phyloP scores from a whole-genome alignment of 2,888 invertebrate genomes.

The Labia minor region DNA sequence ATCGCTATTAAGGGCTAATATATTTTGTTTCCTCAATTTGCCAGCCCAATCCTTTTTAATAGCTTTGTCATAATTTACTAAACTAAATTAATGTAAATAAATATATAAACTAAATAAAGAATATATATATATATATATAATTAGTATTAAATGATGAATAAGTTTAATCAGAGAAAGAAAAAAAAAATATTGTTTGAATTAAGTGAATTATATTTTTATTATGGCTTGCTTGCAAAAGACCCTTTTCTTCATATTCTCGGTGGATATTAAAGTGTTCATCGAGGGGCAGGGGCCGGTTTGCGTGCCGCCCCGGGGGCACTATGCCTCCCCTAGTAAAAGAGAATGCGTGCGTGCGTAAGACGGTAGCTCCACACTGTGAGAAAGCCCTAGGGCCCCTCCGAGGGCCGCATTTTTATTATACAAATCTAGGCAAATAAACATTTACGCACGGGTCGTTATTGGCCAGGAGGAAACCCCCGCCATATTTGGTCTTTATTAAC shows the following conservation, averaged over 20 bases:
- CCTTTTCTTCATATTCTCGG: neutral
- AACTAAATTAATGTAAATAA: too few species aligned
- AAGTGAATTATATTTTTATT: too few species aligned
- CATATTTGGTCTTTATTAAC: conserved; percentile 7
- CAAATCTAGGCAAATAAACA: conserved; percentile 7
- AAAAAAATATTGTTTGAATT: too few species aligned
- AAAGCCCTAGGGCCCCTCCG: neutral
- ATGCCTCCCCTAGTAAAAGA: neutral
- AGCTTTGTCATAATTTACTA: too few species aligned
- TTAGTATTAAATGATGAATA: too few species aligned
- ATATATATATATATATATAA: too few species aligned
- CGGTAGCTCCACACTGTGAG: conserved; percentile 13
- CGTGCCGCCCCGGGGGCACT: conserved; percentile 3
- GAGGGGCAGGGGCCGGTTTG: neutral
- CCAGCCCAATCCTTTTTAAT: too few species aligned
- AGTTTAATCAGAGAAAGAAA: too few species aligned
- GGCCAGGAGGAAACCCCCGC: neutral
- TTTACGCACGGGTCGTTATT: conserved; percentile 13
- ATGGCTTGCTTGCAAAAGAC: too few species aligned
- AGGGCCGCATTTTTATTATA: conserved; percentile 13
- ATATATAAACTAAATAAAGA: too few species aligned
- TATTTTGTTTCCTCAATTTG: too few species aligned
- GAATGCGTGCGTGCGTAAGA: conserved; percentile 13
- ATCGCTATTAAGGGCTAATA: too few species aligned
- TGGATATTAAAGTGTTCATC: neutral